These are phyloP conservation scores for Ageneiosus marmoratus DNA, from an alignment of 2,113 vertebrate genomes.

Conservation along the genomic window DNA sequence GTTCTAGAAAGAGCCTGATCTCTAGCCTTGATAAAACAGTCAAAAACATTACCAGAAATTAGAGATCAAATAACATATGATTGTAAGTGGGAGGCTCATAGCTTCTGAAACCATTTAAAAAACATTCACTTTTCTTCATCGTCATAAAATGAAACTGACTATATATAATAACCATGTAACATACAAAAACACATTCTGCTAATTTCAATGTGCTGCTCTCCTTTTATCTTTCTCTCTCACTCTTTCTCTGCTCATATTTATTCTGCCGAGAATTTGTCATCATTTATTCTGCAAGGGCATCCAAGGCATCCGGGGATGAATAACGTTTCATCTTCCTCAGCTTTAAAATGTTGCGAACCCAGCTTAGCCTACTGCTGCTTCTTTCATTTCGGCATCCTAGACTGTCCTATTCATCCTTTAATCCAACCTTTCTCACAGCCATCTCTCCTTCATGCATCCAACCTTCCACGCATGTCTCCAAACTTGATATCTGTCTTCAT, in stretches of 20 bases:
- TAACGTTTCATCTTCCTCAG: constrained; percentile 60
- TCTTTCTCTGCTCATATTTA: constrained; percentile 28
- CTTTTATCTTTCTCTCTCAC: not conserved
- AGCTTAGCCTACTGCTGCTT: constrained; percentile 26
- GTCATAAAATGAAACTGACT: too few species aligned
- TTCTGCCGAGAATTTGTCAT: constrained; percentile 60
- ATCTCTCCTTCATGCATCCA: constrained; percentile 38
- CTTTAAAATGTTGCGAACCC: constrained; percentile 54
- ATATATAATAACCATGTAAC: too few species aligned
- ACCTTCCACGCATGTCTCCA: constrained; percentile 21
- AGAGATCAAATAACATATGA: too few species aligned
- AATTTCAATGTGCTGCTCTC: not conserved
- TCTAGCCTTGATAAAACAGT: too few species aligned
- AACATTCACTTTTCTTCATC: too few species aligned
- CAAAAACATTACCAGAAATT: too few species aligned
- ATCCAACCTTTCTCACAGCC: constrained; percentile 42
- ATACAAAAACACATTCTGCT: not conserved
- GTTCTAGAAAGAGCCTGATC: too few species aligned
- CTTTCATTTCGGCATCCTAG: constrained; percentile 36
- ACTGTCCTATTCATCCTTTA: constrained; percentile 55
- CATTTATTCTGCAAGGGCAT: constrained; percentile 63
- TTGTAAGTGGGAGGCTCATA: too few species aligned
- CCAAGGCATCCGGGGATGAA: constrained; percentile 43
- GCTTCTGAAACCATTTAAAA: too few species aligned
- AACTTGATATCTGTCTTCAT: constrained; percentile 27